These are phyloP conservation scores for Lasaia peninsularis DNA, from an alignment of 1,140 invertebrate genomes.

Conservation along the genomic window DNA sequence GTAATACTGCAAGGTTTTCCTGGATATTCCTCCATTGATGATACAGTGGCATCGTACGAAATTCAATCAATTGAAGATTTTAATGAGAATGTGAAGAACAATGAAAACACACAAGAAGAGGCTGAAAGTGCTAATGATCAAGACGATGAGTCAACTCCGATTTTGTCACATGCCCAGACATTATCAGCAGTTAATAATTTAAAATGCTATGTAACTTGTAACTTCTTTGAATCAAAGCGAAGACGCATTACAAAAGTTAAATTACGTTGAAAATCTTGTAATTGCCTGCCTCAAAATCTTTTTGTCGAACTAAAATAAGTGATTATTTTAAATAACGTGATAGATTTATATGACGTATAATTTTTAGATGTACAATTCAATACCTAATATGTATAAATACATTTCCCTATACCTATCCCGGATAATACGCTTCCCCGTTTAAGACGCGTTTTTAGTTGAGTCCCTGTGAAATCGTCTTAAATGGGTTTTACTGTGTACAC, in stretches of 20 bases:
- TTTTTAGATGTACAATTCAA: no score
- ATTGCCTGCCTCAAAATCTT: constrained; percentile 10
- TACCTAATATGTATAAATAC: no score
- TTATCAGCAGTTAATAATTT: constrained; percentile 32
- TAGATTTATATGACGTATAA: no score
- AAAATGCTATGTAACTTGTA: constrained; percentile 30
- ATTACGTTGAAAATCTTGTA: constrained; percentile 30
- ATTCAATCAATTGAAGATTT: constrained; percentile 19
- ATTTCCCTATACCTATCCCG: no score
- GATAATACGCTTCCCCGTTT: no score
- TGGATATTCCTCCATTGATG: constrained; percentile 16
- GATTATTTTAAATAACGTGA: no score
- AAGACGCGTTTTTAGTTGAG: no score
- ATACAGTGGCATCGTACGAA: constrained; percentile 10
- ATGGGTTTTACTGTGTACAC: no score
- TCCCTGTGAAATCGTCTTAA: no score
- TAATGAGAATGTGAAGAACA: constrained; percentile 9
- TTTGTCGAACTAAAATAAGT: no score
- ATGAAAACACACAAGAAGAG: constrained; percentile 24
- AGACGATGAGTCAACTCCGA: constrained; percentile 24
- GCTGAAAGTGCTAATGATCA: constrained; percentile 28
- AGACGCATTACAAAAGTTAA: constrained; percentile 28
- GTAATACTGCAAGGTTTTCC: background rate
- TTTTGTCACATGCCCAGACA: constrained; percentile 29
- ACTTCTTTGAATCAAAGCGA: constrained; percentile 29